Percentiles rank a stretch among this genome's conserved stretches.
These are phyloP conservation scores for Takifugu ocellatus DNA, from an alignment of 2,797 vertebrate species.

Conservation along the genomic window DNA sequence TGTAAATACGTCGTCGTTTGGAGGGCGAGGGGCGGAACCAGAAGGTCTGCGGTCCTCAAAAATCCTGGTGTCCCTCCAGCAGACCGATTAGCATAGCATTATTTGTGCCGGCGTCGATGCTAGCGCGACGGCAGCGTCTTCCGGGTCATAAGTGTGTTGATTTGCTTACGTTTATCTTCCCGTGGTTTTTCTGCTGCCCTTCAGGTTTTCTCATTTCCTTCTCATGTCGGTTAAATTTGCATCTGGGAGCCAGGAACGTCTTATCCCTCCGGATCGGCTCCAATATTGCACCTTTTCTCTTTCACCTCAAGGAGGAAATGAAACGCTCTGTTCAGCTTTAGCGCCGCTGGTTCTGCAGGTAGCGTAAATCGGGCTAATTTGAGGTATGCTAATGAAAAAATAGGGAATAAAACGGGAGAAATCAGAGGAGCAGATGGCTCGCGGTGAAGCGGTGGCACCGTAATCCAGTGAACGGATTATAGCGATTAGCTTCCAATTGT, in stretches of 20 bases:
- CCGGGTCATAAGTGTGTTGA: neutral
- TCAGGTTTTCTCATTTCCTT: constrained; percentile 44
- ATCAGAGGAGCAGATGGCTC: constrained; percentile 54
- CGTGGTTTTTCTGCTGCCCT: constrained; percentile 23
- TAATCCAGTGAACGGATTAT: constrained; percentile 67
- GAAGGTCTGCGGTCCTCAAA: no score
- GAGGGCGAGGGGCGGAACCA: no score
- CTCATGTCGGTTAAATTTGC: constrained; percentile 59
- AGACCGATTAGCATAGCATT: no score
- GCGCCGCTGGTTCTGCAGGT: constrained; percentile 34
- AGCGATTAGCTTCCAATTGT: constrained; percentile 66
- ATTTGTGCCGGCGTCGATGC: no score
- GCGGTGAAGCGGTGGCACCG: constrained; percentile 40
- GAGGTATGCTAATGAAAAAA: constrained; percentile 17
- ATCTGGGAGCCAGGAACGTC: constrained; percentile 51
- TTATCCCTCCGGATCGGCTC: constrained; percentile 44
- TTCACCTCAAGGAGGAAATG: constrained; percentile 47
- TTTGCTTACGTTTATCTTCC: constrained; percentile 25
- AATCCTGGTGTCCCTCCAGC: no score
- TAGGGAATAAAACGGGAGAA: constrained; percentile 9
- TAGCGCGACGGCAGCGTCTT: no score
- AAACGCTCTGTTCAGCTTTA: constrained; percentile 46
- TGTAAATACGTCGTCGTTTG: neutral
- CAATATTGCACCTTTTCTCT: constrained; percentile 45
- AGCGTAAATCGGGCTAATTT: constrained; percentile 15